Percentiles rank a stretch among this genome's conserved stretches.
phyloP scores from a whole-genome alignment of 2,888 invertebrate genomes.

The Dasysyrphus albostriatus region DNA sequence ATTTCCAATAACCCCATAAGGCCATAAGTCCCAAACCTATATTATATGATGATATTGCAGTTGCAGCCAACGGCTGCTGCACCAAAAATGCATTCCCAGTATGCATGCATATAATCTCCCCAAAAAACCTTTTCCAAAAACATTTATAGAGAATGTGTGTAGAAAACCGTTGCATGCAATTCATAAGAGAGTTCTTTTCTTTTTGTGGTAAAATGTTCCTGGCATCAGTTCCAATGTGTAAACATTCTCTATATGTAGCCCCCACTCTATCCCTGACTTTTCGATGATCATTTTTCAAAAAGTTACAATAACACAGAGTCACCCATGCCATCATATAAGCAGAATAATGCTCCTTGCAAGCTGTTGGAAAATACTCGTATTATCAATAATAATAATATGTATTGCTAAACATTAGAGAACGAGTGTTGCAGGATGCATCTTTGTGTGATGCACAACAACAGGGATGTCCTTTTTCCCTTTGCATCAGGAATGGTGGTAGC shows the following conservation, averaged over 20 bases:
- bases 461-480: conserved; percentile 31
- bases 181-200: conserved; percentile 67
- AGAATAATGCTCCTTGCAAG: conserved; percentile 57
- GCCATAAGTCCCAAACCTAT: background rate
- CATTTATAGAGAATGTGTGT: background rate
- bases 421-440: conserved; percentile 58
- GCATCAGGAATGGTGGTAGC: background rate
- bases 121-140: conserved; percentile 26
- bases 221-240: conserved; percentile 50
- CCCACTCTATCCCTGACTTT: background rate
- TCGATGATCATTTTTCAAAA: conserved; percentile 59
- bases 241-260: background rate
- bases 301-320: conserved; percentile 49
- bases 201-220: conserved; percentile 53
- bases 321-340: background rate
- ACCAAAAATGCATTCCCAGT: conserved; percentile 45
- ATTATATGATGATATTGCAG: background rate
- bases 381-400: conserved; percentile 74
- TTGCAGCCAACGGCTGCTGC: conserved; percentile 44
- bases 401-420: conserved; percentile 70
- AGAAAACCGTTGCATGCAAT: conserved; percentile 63
- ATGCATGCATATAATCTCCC: background rate
- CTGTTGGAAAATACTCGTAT: conserved; percentile 72
- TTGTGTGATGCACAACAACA: conserved; percentile 43
- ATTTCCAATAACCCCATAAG: conserved; percentile 44